Conservation (phyloP, 2,113 vertebrate species). For the Cyprinodon brontotheroides region DNA sequence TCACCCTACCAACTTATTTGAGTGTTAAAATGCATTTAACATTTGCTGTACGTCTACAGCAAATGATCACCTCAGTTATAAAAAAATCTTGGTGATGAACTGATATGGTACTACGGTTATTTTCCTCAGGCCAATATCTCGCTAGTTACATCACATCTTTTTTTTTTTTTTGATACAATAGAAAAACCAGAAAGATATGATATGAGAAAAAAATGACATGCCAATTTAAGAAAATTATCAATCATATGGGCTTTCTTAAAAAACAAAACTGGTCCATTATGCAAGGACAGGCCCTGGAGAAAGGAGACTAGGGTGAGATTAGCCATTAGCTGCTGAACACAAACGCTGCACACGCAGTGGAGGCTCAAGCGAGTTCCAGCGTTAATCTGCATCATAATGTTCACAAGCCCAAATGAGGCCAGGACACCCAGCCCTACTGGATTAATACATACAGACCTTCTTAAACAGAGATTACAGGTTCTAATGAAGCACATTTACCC, state of each 20-base stretch:
- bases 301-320: conserved; percentile 66
- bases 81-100: no score
- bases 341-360: conserved; percentile 55
- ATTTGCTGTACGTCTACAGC: not conserved
- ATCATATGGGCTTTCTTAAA: not conserved
- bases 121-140: not conserved
- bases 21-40: not conserved
- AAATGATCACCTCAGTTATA: not conserved
- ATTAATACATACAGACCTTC: conserved; percentile 65
- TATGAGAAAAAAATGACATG: not conserved
- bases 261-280: conserved; percentile 4
- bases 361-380: conserved; percentile 64
- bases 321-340: conserved; percentile 66
- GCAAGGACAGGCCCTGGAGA: conserved; percentile 20
- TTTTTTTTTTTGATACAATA: not conserved
- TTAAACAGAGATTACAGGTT: conserved; percentile 55
- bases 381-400: conserved; percentile 75
- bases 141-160: not conserved
- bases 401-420: conserved; percentile 67
- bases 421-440: conserved; percentile 65
- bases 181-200: not conserved
- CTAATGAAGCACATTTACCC: conserved; percentile 51
- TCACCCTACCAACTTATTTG: conserved; percentile 1
- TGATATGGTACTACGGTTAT: not conserved
- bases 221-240: not conserved